These are phyloP conservation scores for Xiphophorus couchianus DNA, from an alignment of 2,113 vertebrate species.

Conservation along the genomic window DNA sequence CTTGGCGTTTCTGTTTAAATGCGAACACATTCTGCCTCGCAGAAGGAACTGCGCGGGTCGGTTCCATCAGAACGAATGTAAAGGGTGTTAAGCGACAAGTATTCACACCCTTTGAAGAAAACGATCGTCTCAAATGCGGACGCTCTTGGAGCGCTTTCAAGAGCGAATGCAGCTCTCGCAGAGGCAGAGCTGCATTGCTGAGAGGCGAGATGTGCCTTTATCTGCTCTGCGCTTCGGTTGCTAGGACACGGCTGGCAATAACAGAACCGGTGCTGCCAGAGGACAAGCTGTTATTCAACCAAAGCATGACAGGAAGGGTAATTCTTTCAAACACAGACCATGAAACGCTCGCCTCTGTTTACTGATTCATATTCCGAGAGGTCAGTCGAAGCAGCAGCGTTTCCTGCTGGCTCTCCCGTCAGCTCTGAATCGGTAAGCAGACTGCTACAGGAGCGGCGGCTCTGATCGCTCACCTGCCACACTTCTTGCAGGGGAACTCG, in stretches of 20 bases:
- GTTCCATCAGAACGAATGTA: neutral
- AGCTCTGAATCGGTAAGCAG: neutral
- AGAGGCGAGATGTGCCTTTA: constrained; percentile 30
- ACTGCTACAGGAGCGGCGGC: neutral
- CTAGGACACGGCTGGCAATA: constrained; percentile 76
- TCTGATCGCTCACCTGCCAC: constrained; percentile 87
- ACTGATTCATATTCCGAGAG: constrained; percentile 27
- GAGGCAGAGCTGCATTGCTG: constrained; percentile 35
- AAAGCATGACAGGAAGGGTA: constrained; percentile 37
- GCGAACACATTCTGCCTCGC: too few species aligned
- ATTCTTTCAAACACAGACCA: constrained; percentile 35
- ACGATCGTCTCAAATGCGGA: neutral
- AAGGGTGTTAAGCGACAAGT: too few species aligned
- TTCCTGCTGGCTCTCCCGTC: constrained; percentile 7
- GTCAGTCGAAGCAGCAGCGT: constrained; percentile 3
- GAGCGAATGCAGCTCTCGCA: constrained; percentile 12
- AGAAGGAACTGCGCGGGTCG: neutral
- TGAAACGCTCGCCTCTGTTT: constrained; percentile 33
- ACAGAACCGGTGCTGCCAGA: constrained; percentile 66
- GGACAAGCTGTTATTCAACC: constrained; percentile 56
- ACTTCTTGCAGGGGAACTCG: constrained; percentile 99
- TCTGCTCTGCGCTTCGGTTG: constrained; percentile 71
- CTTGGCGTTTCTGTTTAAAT: too few species aligned
- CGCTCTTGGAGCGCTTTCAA: neutral
- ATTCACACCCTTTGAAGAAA: neutral